phyloP scores from a whole-genome alignment of 2,888 invertebrate species.

The Scaptodrosophila latifasciaeformis region DNA sequence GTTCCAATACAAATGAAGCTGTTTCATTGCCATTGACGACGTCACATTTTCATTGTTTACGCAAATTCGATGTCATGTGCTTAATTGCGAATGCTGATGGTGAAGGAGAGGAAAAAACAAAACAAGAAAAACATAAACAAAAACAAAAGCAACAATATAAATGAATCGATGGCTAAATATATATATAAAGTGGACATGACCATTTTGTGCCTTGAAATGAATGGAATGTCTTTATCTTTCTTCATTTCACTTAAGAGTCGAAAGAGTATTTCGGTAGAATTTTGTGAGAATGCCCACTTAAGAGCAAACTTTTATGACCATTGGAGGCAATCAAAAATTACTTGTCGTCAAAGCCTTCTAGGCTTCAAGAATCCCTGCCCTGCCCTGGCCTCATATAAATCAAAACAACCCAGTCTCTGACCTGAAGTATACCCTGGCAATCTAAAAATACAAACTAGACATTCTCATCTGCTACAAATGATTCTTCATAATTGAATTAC shows the following conservation, averaged over 20 bases:
- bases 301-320: no score
- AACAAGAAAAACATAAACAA: constrained; percentile 4
- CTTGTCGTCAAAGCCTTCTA: no score
- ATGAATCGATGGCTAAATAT: constrained; percentile 20
- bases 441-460: constrained; percentile 43
- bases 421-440: not conserved
- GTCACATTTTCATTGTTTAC: constrained; percentile 24
- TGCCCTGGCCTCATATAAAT: constrained; percentile 29
- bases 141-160: constrained; percentile 6
- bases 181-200: not conserved
- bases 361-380: no score
- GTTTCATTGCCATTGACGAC: constrained; percentile 37
- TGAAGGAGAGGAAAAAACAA: not conserved
- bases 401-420: constrained; percentile 18
- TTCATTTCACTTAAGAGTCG: not conserved
- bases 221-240: constrained; percentile 2
- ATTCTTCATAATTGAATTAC: constrained; percentile 67
- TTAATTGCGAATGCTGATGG: constrained; percentile 38
- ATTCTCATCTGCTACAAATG: constrained; percentile 58
- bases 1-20: constrained; percentile 30
- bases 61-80: constrained; percentile 45
- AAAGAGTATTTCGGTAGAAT: constrained; percentile 7
- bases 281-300: no score
- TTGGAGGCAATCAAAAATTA: no score
- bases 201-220: not conserved